Evolutionary conservation across 2,888 invertebrate species (phyloP), one percentile per base, ranked within the genome.

Genomic region (Sesamia inferens): DNA sequence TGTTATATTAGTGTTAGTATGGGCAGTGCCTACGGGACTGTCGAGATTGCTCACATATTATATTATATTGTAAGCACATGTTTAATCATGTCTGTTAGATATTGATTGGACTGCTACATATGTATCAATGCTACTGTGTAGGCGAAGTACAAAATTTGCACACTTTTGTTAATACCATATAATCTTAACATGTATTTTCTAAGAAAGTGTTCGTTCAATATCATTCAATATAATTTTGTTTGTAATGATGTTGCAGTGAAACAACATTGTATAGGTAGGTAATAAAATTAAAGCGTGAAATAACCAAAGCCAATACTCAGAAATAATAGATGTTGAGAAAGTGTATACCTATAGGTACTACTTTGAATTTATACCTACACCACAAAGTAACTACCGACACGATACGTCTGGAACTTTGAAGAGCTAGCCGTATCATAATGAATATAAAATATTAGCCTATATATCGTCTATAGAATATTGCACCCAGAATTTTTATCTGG

Each of bases 231-330:
- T 82, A 85, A 83, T 85, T 85, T 87, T 87, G 83, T 88, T 89
- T 84, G 81, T 79, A 84, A 85, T 87, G 87, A 88, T 88, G 85
- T 89, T 88, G 86, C 85, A 85, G 77, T 85, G 86, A 85, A 88
- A 88, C 82, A 78, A 84, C 83, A 84, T 88, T 86, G 84, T 81
- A 81, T 90, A 90, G 88, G 89, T 91, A 90, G 87, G 91, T 90
- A 90, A 93, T 93, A 93, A 93, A 93, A 91, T 91, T 92, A 90
- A 87, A 92, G 91, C 91, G 91, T 93, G 92, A 93, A 93, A 93
- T 92, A 92, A 92, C 92, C 90, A 91, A 92, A 91, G 90, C 91
- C 89, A 93, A 93, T 93, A 93, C 93, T 93, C 93, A 90, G 88
- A 92, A 91, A 89, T 88, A 89, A 89, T 89, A 85, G 87, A 88